phyloP scores from a whole-genome alignment of 2,797 vertebrate species.

The Carduelis carduelis region DNA sequence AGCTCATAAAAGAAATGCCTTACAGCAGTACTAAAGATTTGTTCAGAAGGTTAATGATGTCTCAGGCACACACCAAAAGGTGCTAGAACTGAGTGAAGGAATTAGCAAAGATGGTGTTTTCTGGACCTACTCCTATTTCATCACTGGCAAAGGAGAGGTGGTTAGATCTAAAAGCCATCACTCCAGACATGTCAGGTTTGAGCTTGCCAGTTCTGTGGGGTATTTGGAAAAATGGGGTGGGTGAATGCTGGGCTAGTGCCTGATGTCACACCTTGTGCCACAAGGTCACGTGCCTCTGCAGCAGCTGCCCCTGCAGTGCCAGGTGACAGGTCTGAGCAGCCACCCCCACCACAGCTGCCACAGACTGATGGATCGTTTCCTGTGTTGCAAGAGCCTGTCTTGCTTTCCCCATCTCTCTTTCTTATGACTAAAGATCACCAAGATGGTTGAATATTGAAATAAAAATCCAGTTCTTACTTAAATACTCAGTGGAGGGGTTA shows the following conservation, averaged over 20 bases:
- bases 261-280: not conserved
- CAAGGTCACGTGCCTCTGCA: not conserved
- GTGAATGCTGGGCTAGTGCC: not conserved
- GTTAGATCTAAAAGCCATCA: not conserved
- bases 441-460: not conserved
- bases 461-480: not conserved
- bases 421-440: not conserved
- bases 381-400: not conserved
- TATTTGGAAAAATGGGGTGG: rapidly evolving
- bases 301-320: not conserved
- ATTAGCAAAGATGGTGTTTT: not conserved
- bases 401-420: not conserved
- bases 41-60: not conserved
- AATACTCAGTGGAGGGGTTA: not conserved
- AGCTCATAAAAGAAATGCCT: not conserved
- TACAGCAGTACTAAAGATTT: not conserved
- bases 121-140: not conserved
- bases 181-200: rapidly evolving
- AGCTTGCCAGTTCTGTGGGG: not conserved
- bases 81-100: not conserved
- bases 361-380: rapidly evolving
- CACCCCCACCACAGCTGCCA: not conserved
- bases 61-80: not conserved
- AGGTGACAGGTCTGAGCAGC: not conserved
- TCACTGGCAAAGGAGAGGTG: not conserved